Evolutionary conservation across 37 sponge, comb jelly and placozoan species (phyloP).

Genomic region (Cladorhizidae sp.): DNA sequence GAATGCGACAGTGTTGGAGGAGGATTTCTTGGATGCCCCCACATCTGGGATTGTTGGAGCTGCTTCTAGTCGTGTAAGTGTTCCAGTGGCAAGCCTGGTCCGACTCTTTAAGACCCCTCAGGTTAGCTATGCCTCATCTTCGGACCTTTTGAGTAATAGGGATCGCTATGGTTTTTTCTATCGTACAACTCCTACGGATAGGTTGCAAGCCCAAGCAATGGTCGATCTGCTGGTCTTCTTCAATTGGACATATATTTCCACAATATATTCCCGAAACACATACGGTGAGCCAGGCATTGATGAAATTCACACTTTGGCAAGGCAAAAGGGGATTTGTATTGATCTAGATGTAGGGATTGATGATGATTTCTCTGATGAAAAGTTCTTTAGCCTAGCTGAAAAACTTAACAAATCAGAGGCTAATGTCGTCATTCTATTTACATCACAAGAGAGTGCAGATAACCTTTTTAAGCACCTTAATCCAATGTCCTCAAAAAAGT

Average conservation of each 20-base stretch:
- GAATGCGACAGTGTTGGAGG: neutral
- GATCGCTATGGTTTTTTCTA: conserved; percentile 79
- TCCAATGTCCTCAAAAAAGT: conserved; percentile 5
- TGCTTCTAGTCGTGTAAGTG: conserved; percentile 59
- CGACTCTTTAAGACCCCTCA: conserved; percentile 76
- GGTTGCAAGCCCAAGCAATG: conserved; percentile 85
- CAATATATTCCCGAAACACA: conserved; percentile 45
- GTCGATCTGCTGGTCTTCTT: conserved; percentile 63
- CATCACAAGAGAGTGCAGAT: conserved; percentile 28
- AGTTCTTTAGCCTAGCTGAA: conserved; percentile 16
- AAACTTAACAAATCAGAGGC: conserved; percentile 27
- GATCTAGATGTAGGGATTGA: conserved; percentile 43
- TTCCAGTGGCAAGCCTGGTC: conserved; percentile 71
- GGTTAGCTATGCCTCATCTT: conserved; percentile 87
- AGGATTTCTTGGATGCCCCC: conserved; percentile 1
- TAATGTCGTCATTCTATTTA: conserved; percentile 65
- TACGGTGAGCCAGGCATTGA: conserved; percentile 69
- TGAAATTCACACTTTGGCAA: conserved; percentile 34
- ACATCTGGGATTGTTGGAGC: conserved; percentile 81
- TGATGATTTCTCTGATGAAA: neutral
- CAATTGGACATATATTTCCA: conserved; percentile 72
- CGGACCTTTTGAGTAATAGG: conserved; percentile 72
- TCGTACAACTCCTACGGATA: conserved; percentile 88
- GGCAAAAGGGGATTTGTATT: conserved; percentile 48
- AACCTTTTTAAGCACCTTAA: conserved; percentile 3